These are phyloP conservation scores for Glossosoma conforme DNA, from an alignment of 1,140 invertebrate species.

Conservation along the genomic window DNA sequence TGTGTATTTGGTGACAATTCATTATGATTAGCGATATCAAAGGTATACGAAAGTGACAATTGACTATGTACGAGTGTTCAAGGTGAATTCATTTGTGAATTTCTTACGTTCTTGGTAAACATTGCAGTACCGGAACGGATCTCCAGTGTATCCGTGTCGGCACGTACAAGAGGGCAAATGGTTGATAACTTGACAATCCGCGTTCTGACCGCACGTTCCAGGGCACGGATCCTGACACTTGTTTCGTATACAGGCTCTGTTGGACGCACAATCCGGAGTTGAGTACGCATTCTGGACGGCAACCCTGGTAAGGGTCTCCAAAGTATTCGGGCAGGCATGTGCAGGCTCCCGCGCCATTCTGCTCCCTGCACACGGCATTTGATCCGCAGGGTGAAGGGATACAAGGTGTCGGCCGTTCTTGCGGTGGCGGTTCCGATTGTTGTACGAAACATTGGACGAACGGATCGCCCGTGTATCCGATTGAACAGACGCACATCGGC, in stretches of 20 bases:
- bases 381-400: slow-evolving; percentile 72
- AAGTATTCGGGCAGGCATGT: slow-evolving; percentile 66
- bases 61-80: too few relatives aligned
- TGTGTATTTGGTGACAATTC: too few relatives aligned
- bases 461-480: slow-evolving; percentile 66
- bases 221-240: slow-evolving; percentile 69
- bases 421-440: slow-evolving; percentile 29
- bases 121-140: slow-evolving; percentile 63
- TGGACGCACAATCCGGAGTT: slow-evolving; percentile 65
- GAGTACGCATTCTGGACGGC: slow-evolving; percentile 65
- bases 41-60: slow-evolving; percentile 32
- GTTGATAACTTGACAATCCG: slow-evolving; percentile 67
- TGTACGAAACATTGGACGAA: slow-evolving; percentile 55
- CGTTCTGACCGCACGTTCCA: slow-evolving; percentile 68
- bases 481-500: slow-evolving; percentile 64
- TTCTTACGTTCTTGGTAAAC: slow-evolving; percentile 53
- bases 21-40: too few relatives aligned
- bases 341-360: slow-evolving; percentile 69
- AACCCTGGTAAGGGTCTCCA: slow-evolving; percentile 70
- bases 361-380: slow-evolving; percentile 73
- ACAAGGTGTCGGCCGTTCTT: slow-evolving; percentile 55
- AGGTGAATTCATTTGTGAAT: slow-evolving; percentile 5
- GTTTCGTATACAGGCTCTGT: slow-evolving; percentile 62
- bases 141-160: slow-evolving; percentile 63
- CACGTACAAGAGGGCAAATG: slow-evolving; percentile 73